Evolutionary conservation across 2,888 invertebrate genomes (phyloP).

Genomic region (Byasa hedistus): DNA sequence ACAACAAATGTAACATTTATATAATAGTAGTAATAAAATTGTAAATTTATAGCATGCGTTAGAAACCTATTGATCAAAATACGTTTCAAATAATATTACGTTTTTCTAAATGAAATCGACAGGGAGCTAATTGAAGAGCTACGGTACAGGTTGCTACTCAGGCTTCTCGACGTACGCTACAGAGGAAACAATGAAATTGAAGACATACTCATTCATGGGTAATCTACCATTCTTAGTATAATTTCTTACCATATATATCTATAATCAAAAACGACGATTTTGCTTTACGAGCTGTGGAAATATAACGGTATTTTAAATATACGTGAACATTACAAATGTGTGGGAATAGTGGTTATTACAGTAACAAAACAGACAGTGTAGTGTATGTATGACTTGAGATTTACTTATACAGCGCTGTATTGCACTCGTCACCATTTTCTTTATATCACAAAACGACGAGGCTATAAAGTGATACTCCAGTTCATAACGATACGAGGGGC

Average conservation of each 20-base stretch:
- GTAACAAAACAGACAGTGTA: too few species aligned
- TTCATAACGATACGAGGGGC: too few species aligned
- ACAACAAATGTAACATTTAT: neutral
- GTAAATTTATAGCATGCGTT: neutral
- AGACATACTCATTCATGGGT: constrained; percentile 15
- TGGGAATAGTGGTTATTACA: too few species aligned
- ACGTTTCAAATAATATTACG: neutral
- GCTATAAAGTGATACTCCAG: too few species aligned
- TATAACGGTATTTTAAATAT: constrained; percentile 18
- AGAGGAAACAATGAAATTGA: constrained; percentile 2
- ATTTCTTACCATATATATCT: constrained; percentile 66
- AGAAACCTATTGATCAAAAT: neutral
- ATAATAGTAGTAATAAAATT: neutral
- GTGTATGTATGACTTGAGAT: too few species aligned
- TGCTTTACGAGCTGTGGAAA: constrained; percentile 58
- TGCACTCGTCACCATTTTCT: too few species aligned
- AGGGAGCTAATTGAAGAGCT: neutral
- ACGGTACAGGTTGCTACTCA: neutral
- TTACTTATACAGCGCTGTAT: too few species aligned
- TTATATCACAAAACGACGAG: too few species aligned
- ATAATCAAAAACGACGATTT: constrained; percentile 57
- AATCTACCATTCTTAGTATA: constrained; percentile 25
- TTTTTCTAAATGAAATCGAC: too few species aligned
- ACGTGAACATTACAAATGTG: neutral
- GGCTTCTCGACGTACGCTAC: neutral